Conservation (phyloP, 2,797 vertebrate species). For the Cryptoblepharus egeriae region DNA sequence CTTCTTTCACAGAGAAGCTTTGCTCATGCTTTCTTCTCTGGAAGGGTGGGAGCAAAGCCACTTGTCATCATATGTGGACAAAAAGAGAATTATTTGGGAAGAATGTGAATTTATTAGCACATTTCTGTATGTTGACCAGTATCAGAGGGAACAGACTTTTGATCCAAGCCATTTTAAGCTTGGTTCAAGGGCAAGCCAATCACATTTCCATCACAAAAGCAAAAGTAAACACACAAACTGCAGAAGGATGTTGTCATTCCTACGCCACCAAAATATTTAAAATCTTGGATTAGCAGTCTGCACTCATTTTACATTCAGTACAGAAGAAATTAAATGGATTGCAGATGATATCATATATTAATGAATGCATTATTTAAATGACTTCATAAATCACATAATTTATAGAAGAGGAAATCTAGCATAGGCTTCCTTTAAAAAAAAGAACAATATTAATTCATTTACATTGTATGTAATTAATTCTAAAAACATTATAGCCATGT, state of each 20-base stretch:
- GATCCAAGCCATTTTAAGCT: neutral
- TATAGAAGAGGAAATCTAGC: neutral
- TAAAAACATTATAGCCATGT: conserved; percentile 8
- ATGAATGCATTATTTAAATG: conserved; percentile 33
- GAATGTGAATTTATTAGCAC: too few relatives aligned
- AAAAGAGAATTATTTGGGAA: neutral
- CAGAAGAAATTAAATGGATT: neutral
- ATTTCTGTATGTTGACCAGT: neutral
- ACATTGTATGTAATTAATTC: conserved; percentile 9
- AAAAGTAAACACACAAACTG: too few relatives aligned
- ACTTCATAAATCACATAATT: conserved; percentile 17
- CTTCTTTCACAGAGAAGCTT: too few relatives aligned
- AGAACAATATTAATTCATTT: neutral
- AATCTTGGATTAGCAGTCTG: neutral
- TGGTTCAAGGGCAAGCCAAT: neutral
- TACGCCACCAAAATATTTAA: neutral
- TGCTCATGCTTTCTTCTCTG: neutral
- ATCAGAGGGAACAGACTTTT: neutral
- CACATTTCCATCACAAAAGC: neutral
- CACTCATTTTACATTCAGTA: accelerated
- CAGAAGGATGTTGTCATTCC: neutral
- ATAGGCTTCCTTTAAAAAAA: conserved; percentile 7
- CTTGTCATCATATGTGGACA: too few relatives aligned
- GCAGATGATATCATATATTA: neutral
- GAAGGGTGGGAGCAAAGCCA: neutral